Percentiles rank a stretch among this genome's conserved stretches.
phyloP scores from a whole-genome alignment of 2,113 vertebrate genomes.

The Calyptomena viridis region DNA sequence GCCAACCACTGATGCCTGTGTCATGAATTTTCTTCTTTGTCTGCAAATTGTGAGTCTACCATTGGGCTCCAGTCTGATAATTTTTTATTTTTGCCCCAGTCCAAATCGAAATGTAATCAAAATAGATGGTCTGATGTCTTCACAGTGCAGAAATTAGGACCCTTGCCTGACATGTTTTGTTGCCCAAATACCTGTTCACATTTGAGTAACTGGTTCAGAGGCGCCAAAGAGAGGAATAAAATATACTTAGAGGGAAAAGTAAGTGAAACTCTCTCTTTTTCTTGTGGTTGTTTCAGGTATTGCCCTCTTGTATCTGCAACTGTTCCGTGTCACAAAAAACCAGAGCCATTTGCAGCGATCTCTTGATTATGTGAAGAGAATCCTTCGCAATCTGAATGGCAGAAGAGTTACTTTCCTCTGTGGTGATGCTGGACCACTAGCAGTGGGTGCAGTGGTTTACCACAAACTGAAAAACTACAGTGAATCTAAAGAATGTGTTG shows the following conservation, averaged over 20 bases:
- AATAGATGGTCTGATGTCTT: too few species aligned
- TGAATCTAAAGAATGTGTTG: slow-evolving; percentile 88
- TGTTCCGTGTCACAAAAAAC: slow-evolving; percentile 81
- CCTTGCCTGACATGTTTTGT: background rate
- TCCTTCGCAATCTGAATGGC: slow-evolving; percentile 88
- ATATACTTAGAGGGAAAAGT: background rate
- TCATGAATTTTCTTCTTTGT: background rate
- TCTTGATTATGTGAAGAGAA: slow-evolving; percentile 90
- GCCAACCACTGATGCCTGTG: background rate
- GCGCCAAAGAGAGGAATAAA: background rate
- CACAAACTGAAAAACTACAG: slow-evolving; percentile 83
- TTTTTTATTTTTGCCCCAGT: background rate
- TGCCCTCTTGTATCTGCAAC: slow-evolving; percentile 90
- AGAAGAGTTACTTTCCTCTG: slow-evolving; percentile 93
- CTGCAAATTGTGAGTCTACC: background rate
- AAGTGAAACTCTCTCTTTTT: background rate
- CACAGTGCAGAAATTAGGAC: background rate
- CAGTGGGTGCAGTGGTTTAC: slow-evolving; percentile 90
- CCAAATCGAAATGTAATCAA: background rate
- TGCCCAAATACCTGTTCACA: background rate
- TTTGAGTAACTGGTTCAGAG: background rate
- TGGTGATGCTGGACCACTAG: slow-evolving; percentile 91
- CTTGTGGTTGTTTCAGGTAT: slow-evolving; percentile 76
- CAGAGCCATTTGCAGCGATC: slow-evolving; percentile 86
- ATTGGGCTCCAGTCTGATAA: background rate